Evolutionary conservation across 2,113 vertebrate species (phyloP), one percentile per base, ranked within the genome.

Genomic region (Nibea coibor): DNA sequence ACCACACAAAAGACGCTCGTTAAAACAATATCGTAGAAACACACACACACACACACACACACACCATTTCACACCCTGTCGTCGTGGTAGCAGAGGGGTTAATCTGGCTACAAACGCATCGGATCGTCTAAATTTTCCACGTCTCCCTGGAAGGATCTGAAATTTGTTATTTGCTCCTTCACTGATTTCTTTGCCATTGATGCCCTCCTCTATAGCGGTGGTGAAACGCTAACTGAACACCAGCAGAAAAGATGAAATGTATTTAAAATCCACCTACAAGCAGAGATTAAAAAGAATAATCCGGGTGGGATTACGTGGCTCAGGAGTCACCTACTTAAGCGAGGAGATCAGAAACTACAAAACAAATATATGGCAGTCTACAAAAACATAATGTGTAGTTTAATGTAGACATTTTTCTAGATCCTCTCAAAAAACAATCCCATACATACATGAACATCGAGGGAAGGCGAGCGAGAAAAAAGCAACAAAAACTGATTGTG

Each of bases 81-180:
- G 70, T 58, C 51, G 45, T 1, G 43, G 28, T 19, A 72, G 35
- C 75, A n/a, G n/a, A 19, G 11, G 10, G 9, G 47, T 45, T 43
- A 16, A 12, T 73, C 19, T 20, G 62, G 51, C 69, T 20, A 64
- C 62, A 9, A 16, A 53, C 22, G 12, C 48, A 8, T 19, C 42
- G 6, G 17, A 24, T 43, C 42, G 8, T 11, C 50, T 51, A 8
- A 1, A 57, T 50, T 78, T 20, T 64, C 14, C 0, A 26, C 2
- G 16, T 67, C 43, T 78, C 68, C 72, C 70, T 80, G 78, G 74
- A 81, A 84, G 87, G 81, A 67, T 68, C 72, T 51, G 61, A 72
- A 39, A 1, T 7, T 17, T 45, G 11, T 1, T 8, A 58, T 50
- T 24, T 6, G 3, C 16, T 75, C 2, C 2, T 58, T 28, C 7